Base-by-base conservation (phyloP, 2,113 vertebrate species). In the Melanostigma gelatinosum region DNA sequence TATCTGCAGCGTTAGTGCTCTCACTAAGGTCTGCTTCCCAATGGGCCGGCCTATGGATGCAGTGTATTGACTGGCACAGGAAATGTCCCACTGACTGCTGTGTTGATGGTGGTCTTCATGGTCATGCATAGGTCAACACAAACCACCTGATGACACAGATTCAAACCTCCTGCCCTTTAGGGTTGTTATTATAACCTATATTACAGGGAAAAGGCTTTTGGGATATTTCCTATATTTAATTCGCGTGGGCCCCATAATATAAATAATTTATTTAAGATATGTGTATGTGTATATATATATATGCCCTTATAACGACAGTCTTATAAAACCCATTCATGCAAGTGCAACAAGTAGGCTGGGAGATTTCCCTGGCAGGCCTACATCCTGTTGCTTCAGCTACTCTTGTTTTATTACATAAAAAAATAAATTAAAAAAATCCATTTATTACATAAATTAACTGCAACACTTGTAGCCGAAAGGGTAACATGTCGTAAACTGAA, bases 321-420 rank as follows among this genome's bases (percentile, higher is more conserved):
- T 10, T 2, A 34, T 34, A 36, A 11, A 40, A 16, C 48, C 12
- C 36, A 55, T 60, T 70, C 10, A 73, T 22, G 46, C 6, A 8
- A 9, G 3, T 38, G 66, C 72, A 79, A 79, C 48, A 80, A 50
- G 50, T 74, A 34, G 64, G 10, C 54, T 57, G 4, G 24, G 29
- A 69, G 44, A 50, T 22, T 11, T 0, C 40, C 38, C n/a, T n/a
- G 1, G 0, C 11, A 34, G 38, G 9, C 13, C 22, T 1, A 6
- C 70, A 71, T 13, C 60, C 29, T 38, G 63, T 60, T 66, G 11
- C 15, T 4, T 1, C 60, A 10, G 0, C n/a, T 44, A 4, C 20
- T 5, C n/a, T 16, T 16, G 0, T 18, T 22, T 22, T 9, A 68
- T 13, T 34, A 5, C 34, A 34, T 34, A 6, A 5, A 58, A 6